Conservation (phyloP, 2,113 vertebrate species). For the Heliornis fulica region DNA sequence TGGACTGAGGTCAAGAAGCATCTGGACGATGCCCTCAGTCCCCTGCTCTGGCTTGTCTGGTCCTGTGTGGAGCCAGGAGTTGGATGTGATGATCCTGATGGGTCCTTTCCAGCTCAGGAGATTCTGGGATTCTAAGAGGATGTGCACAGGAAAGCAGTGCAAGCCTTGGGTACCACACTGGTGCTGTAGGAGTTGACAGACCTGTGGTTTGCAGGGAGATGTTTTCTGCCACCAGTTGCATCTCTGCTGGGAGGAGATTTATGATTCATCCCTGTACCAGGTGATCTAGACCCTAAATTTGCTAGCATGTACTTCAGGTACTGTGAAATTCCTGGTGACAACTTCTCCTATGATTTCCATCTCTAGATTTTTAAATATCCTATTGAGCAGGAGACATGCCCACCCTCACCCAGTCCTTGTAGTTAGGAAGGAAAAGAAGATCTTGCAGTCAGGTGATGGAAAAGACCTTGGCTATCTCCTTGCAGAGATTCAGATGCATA, state of each 20-base stretch:
- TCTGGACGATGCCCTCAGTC: no score
- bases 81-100: no score
- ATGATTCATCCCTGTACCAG: background rate
- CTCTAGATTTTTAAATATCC: background rate
- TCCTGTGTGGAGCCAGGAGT: no score
- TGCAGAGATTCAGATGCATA: background rate
- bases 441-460: background rate
- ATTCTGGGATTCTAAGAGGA: background rate
- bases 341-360: background rate
- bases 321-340: fast-evolving
- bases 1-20: no score
- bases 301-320: background rate
- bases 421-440: background rate
- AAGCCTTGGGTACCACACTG: background rate
- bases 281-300: background rate
- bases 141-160: background rate
- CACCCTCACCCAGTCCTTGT: background rate
- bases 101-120: no score
- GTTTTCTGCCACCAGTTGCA: background rate
- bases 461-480: conserved; percentile 34
- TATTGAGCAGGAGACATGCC: background rate
- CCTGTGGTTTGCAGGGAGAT: background rate
- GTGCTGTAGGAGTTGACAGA: background rate
- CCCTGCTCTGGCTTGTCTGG: no score
- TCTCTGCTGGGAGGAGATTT: background rate